These are phyloP conservation scores for Yponomeuta evonymella DNA, from an alignment of 2,888 invertebrate species.

Conservation along the genomic window DNA sequence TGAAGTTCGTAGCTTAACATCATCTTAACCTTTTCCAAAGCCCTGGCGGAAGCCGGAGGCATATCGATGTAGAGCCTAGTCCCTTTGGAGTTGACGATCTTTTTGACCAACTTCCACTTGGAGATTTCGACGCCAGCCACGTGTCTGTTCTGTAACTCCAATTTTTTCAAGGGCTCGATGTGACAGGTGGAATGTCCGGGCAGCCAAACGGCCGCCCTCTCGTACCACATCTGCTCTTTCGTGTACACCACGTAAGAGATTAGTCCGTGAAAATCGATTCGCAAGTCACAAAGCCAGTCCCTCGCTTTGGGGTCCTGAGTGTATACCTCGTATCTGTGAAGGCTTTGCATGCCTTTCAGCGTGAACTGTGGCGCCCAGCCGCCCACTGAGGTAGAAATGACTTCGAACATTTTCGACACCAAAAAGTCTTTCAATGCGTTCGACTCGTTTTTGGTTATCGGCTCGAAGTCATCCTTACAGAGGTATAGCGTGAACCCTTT, in stretches of 20 bases:
- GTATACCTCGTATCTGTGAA: constrained; percentile 47
- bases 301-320: constrained; percentile 46
- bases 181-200: constrained; percentile 54
- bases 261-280: constrained; percentile 44
- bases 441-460: constrained; percentile 41
- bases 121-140: constrained; percentile 45
- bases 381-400: constrained; percentile 29
- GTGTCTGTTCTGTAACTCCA: constrained; percentile 53
- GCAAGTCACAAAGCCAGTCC: constrained; percentile 51
- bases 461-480: constrained; percentile 57
- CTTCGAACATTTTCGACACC: constrained; percentile 43
- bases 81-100: constrained; percentile 50
- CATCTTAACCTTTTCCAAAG: constrained; percentile 52
- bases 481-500: constrained; percentile 33
- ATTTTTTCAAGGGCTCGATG: constrained; percentile 51
- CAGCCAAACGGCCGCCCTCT: constrained; percentile 63
- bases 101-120: constrained; percentile 64
- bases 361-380: constrained; percentile 55
- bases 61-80: constrained; percentile 63
- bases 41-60: constrained; percentile 57
- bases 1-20: constrained; percentile 60
- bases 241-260: constrained; percentile 57
- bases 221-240: constrained; percentile 61
- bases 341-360: constrained; percentile 50
- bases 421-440: constrained; percentile 46